phyloP scores from a whole-genome alignment of 1,140 invertebrate genomes.

The Oppia nitens region DNA sequence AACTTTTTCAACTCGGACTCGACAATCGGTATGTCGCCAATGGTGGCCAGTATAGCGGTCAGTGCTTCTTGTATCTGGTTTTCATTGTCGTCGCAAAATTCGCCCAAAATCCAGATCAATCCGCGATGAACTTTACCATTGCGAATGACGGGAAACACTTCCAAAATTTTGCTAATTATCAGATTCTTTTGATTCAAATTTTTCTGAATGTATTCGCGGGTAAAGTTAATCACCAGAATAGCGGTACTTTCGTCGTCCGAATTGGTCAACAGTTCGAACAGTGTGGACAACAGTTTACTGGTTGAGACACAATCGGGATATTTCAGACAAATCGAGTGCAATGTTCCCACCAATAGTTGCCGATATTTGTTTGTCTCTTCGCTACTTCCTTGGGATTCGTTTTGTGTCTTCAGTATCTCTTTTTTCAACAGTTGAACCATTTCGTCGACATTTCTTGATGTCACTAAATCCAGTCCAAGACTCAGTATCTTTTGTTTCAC shows the following conservation, averaged over 20 bases:
- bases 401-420: conserved; percentile 78
- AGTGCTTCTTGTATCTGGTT: conserved; percentile 14
- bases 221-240: conserved; percentile 84
- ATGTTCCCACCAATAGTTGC: conserved; percentile 79
- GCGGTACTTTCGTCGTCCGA: conserved; percentile 79
- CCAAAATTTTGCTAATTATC: conserved; percentile 43
- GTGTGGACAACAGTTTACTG: conserved; percentile 24
- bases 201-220: conserved; percentile 40
- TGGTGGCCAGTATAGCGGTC: conserved; percentile 30
- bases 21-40: conserved; percentile 54
- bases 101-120: conserved; percentile 93
- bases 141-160: conserved; percentile 24
- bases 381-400: conserved; percentile 52
- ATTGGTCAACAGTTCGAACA: conserved; percentile 91
- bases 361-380: conserved; percentile 83
- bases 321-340: conserved; percentile 89
- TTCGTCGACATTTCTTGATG: conserved; percentile 82
- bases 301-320: conserved; percentile 69
- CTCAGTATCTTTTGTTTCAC: conserved; percentile 44
- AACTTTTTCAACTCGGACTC: conserved; percentile 56
- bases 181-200: conserved; percentile 13
- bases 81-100: conserved; percentile 41
- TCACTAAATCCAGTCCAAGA: conserved; percentile 76
- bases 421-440: conserved; percentile 87
- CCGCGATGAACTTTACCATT: conserved; percentile 67